A percentile compares a stretch with the other conserved stretches of the same genome.
Conservation (phyloP, 2,888 invertebrate species). For the Phania funesta region DNA sequence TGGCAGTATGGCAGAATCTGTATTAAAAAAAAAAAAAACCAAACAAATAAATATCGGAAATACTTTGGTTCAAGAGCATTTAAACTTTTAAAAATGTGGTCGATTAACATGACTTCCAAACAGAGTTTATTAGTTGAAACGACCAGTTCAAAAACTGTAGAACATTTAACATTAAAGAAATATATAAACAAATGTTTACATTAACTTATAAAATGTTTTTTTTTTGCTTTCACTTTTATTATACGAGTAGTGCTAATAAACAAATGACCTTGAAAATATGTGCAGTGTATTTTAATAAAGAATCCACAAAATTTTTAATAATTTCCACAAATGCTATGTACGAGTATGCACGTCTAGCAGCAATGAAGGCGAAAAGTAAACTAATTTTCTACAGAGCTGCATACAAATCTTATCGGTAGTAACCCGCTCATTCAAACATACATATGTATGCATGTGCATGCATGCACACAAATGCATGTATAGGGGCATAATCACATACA, state of each 20-base stretch:
- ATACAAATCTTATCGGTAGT: slow-evolving; percentile 60
- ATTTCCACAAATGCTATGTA: slow-evolving; percentile 13
- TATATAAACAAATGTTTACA: slow-evolving; percentile 9
- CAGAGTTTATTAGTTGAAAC: neutral
- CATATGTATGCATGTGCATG: neutral
- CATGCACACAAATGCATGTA: neutral
- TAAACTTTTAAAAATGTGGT: too few relatives aligned
- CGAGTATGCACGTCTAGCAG: slow-evolving; percentile 38
- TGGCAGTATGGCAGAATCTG: slow-evolving; percentile 62
- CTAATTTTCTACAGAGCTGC: slow-evolving; percentile 55
- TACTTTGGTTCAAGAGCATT: too few relatives aligned
- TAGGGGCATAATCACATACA: neutral
- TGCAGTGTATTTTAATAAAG: slow-evolving; percentile 37
- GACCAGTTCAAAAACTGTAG: neutral
- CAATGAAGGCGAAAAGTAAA: slow-evolving; percentile 54
- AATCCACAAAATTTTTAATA: slow-evolving; percentile 19
- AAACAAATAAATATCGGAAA: neutral
- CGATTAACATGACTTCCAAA: neutral
- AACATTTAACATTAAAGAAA: neutral
- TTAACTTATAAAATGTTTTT: neutral
- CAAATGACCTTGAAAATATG: slow-evolving; percentile 46
- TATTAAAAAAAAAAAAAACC: slow-evolving; percentile 10
- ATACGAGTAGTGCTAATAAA: slow-evolving; percentile 17
- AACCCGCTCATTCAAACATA: neutral
- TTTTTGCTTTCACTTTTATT: slow-evolving; percentile 45